Conservation (phyloP, 2,888 invertebrate genomes). For the Xylota sylvarum region DNA sequence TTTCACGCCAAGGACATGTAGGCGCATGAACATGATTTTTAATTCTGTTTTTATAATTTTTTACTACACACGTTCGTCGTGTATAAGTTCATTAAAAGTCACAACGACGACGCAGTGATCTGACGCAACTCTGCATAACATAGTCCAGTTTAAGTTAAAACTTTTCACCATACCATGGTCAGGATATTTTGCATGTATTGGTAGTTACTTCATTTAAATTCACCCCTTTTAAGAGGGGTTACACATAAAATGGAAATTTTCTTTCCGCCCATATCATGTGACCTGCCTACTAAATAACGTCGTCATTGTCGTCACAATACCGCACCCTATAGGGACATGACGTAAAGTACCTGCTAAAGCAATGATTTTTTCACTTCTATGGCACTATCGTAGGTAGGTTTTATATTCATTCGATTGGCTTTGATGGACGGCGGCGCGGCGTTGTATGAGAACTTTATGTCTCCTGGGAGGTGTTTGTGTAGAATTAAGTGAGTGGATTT, state of each 20-base stretch:
- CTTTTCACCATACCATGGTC: not conserved
- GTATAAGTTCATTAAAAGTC: constrained; percentile 7
- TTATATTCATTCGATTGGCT: constrained; percentile 21
- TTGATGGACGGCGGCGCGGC: constrained; percentile 38
- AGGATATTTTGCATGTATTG: not conserved
- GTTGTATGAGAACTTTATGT: constrained; percentile 28
- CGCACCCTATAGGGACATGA: not conserved
- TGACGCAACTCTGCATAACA: not conserved
- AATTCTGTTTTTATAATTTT: constrained; percentile 5
- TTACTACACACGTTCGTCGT: not conserved
- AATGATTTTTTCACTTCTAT: not conserved
- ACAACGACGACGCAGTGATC: not conserved
- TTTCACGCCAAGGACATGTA: not conserved
- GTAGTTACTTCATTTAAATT: constrained; percentile 34
- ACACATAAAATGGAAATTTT: constrained; percentile 39
- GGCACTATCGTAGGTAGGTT: not conserved
- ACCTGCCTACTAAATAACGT: constrained; percentile 29
- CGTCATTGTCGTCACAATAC: not conserved
- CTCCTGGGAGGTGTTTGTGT: constrained; percentile 18
- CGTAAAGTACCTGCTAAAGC: constrained; percentile 12
- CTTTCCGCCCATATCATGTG: constrained; percentile 31
- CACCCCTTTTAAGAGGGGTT: constrained; percentile 14
- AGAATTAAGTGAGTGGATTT: constrained; percentile 22
- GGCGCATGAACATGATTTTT: not conserved
- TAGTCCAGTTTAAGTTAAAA: constrained; percentile 3